A percentile compares a stretch with the other conserved stretches of the same genome.
phyloP scores from a whole-genome alignment of 2,797 vertebrate genomes.

The Garrulus glandarius region DNA sequence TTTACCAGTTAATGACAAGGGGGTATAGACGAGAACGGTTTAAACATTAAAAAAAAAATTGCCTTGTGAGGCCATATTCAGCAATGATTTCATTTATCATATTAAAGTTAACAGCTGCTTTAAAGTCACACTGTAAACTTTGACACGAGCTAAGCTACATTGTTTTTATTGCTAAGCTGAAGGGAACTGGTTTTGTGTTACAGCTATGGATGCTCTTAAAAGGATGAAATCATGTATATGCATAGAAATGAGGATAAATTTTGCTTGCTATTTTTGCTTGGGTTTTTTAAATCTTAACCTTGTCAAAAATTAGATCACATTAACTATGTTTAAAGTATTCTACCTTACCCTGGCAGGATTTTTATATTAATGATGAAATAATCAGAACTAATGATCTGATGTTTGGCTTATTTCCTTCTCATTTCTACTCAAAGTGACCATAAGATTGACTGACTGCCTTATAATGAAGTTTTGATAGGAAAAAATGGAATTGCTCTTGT shows the following conservation, averaged over 20 bases:
- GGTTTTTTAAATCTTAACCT: not conserved
- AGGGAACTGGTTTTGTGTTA: constrained; percentile 2
- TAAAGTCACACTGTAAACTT: constrained; percentile 71
- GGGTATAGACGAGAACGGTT: constrained; percentile 75
- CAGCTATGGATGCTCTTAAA: not conserved
- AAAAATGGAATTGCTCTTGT: not conserved
- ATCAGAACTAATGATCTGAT: not conserved
- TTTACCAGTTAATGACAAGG: constrained; percentile 85
- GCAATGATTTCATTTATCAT: constrained; percentile 70
- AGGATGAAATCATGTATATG: not conserved
- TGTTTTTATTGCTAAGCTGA: constrained; percentile 26
- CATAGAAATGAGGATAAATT: not conserved
- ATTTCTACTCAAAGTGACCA: not conserved
- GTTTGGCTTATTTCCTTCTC: not conserved
- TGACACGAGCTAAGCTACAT: constrained; percentile 65
- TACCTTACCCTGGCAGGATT: not conserved
- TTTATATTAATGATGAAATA: not conserved
- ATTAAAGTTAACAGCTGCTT: constrained; percentile 75
- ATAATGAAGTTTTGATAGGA: not conserved
- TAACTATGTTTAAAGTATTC: not conserved
- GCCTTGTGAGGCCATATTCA: constrained; percentile 71
- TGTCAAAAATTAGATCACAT: not conserved
- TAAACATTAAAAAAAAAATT: constrained; percentile 73
- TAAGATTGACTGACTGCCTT: not conserved
- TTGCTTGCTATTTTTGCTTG: not conserved